Evolutionary conservation across 2,888 invertebrate species (phyloP).

Genomic region (Flabesymbios commensalis): DNA sequence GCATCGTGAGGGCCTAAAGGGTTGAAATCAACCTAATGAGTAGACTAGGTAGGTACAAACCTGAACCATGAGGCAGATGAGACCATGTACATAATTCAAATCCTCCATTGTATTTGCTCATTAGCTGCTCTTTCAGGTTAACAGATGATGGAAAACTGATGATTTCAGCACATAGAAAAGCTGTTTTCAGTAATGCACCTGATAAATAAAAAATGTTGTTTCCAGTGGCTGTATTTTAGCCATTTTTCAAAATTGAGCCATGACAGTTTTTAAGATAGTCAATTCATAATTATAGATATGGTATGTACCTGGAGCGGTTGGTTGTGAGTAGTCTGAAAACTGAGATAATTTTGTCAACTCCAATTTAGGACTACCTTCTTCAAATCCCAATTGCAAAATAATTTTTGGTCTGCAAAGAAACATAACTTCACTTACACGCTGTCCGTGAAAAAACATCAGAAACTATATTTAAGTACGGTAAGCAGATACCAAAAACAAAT

Average conservation of each 20-base stretch:
- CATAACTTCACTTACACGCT: no score
- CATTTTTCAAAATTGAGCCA: no score
- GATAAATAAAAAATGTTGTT: conserved; percentile 1
- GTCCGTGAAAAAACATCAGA: no score
- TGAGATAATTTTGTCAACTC: conserved; percentile 49
- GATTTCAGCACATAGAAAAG: conserved; percentile 61
- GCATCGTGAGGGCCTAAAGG: no score
- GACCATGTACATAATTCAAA: conserved; percentile 64
- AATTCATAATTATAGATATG: no score
- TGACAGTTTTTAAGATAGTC: no score
- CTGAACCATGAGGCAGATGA: conserved; percentile 64
- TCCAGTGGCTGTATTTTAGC: no score
- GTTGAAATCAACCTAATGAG: no score
- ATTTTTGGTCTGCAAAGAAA: no score
- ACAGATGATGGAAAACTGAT: conserved; percentile 44
- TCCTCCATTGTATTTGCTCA: conserved; percentile 57
- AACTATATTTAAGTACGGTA: no score
- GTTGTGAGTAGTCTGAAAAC: conserved; percentile 61
- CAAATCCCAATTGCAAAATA: conserved; percentile 45
- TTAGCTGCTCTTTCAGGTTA: conserved; percentile 51
- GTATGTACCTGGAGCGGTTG: conserved; percentile 58
- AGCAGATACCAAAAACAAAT: no score
- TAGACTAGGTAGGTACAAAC: no score
- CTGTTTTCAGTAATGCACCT: conserved; percentile 64
- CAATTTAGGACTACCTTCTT: conserved; percentile 41